Percentiles rank a stretch among this genome's conserved stretches.
Evolutionary conservation across 2,888 invertebrate species (phyloP).

Genomic region (Biston betularia): DNA sequence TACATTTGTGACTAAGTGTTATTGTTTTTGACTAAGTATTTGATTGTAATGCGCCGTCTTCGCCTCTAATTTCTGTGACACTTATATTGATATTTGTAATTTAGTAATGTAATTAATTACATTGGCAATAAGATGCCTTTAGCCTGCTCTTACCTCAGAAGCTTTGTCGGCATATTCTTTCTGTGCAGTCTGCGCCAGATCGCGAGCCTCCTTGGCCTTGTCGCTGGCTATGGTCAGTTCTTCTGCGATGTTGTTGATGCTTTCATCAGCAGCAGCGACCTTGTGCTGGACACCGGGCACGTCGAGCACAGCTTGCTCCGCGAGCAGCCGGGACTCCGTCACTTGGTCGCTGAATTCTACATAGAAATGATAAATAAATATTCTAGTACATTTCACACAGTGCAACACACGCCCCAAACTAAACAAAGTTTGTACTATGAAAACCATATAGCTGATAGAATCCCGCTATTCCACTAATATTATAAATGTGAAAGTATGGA

Average conservation of each 20-base stretch:
- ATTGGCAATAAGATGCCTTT: too few relatives aligned
- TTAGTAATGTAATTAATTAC: too few relatives aligned
- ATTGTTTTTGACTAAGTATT: too few relatives aligned
- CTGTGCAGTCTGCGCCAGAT: constrained; percentile 92
- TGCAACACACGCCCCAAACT: too few relatives aligned
- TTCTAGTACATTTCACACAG: not conserved
- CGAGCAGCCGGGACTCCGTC: constrained; percentile 92
- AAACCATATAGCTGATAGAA: too few relatives aligned
- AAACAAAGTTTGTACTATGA: too few relatives aligned
- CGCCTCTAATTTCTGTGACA: too few relatives aligned
- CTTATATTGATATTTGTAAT: too few relatives aligned
- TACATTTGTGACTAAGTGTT: too few relatives aligned
- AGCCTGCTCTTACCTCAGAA: constrained; percentile 87
- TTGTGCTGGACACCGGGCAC: constrained; percentile 92
- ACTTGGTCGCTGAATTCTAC: constrained; percentile 96
- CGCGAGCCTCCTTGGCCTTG: constrained; percentile 91
- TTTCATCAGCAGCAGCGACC: constrained; percentile 86
- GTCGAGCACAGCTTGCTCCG: constrained; percentile 90
- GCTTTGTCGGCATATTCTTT: constrained; percentile 92
- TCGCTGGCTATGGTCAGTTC: constrained; percentile 91
- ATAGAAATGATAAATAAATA: not conserved
- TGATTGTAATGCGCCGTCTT: too few relatives aligned
- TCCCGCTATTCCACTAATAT: too few relatives aligned
- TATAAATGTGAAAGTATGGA: too few relatives aligned
- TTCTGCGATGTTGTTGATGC: constrained; percentile 89